Evolutionary conservation across 2,113 vertebrate species (phyloP).

Genomic region (Hippoglossus stenolepis): DNA sequence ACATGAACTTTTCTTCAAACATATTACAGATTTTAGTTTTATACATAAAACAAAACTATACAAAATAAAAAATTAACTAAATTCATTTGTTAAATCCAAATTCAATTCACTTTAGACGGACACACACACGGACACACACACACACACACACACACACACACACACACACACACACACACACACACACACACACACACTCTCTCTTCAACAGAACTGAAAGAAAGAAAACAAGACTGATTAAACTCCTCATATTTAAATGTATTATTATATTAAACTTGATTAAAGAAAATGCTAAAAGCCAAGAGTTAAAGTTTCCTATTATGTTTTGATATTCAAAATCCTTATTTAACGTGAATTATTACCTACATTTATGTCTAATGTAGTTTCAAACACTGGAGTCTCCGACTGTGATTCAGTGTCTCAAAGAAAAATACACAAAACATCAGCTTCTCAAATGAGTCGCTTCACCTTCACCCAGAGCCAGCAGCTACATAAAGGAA

Average conservation of each 20-base stretch:
- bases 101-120: conserved; percentile 45
- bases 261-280: neutral
- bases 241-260: neutral
- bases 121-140: neutral
- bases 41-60: conserved; percentile 57
- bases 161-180: neutral
- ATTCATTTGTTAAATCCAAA: conserved; percentile 40
- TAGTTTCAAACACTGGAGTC: too few species aligned
- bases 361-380: too few species aligned
- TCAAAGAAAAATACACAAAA: too few species aligned
- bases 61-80: conserved; percentile 41
- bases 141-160: neutral
- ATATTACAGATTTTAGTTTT: conserved; percentile 70
- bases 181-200: neutral
- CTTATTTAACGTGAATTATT: too few species aligned
- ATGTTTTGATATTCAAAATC: too few species aligned
- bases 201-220: conserved; percentile 82
- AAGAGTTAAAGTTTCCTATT: too few species aligned
- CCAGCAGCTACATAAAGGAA: too few species aligned
- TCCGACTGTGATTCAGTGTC: too few species aligned
- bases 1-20: conserved; percentile 57
- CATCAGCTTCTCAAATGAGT: too few species aligned
- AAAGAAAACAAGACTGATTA: too few species aligned
- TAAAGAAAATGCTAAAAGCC: too few species aligned
- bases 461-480: too few species aligned